These are phyloP conservation scores for Temnothorax ravouxi DNA, from an alignment of 2,888 invertebrate species.

Conservation along the genomic window DNA sequence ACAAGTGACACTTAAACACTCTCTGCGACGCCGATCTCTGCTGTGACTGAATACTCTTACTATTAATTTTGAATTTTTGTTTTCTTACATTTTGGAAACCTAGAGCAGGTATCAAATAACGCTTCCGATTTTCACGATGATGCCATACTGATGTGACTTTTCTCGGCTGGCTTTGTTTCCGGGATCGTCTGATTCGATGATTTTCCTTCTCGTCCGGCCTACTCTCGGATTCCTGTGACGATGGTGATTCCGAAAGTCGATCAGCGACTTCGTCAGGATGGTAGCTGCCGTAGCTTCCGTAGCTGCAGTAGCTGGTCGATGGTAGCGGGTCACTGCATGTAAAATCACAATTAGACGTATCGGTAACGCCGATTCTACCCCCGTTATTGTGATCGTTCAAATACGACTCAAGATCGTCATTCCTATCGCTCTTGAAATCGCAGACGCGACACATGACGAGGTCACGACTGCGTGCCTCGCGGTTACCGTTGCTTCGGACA, in stretches of 20 bases:
- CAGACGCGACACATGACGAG: constrained; percentile 16
- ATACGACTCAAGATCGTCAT: constrained; percentile 20
- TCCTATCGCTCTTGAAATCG: constrained; percentile 40
- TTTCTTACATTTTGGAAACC: background rate
- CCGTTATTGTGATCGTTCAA: constrained; percentile 13
- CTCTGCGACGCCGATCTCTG: constrained; percentile 50
- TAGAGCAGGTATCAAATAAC: background rate
- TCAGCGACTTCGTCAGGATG: background rate
- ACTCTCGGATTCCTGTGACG: background rate
- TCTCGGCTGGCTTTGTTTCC: constrained; percentile 87
- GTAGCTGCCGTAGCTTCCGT: too few species aligned
- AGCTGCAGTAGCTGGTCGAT: background rate
- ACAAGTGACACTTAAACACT: constrained; percentile 77
- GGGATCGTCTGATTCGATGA: constrained; percentile 82
- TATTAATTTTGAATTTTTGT: background rate
- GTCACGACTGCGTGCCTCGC: constrained; percentile 28
- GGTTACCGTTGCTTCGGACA: constrained; percentile 42
- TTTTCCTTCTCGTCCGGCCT: constrained; percentile 33
- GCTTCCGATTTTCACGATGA: constrained; percentile 51
- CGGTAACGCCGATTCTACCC: background rate
- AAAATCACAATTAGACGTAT: constrained; percentile 62
- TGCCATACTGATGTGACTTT: constrained; percentile 83
- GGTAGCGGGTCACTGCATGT: constrained; percentile 61
- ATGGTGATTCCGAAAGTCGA: background rate
- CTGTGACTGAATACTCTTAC: background rate